Base-by-base conservation (phyloP, 2,797 vertebrate species). In the Gephyroberyx darwinii region DNA sequence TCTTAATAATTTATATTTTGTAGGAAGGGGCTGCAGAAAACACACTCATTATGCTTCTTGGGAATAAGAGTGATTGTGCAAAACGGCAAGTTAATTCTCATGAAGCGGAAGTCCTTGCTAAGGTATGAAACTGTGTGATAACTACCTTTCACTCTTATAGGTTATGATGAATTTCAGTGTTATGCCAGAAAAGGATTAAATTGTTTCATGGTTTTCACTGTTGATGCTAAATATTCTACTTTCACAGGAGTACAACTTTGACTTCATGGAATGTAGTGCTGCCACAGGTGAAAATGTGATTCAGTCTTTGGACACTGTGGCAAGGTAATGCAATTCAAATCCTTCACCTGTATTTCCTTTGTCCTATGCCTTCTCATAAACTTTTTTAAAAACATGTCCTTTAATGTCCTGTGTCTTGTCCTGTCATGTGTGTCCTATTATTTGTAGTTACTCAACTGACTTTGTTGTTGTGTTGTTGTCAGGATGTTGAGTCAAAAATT, bases 181-280 rank as follows among this genome's bases (percentile, higher is more conserved):
- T 58, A 48, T 35, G 5, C 0, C 13, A 50, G 39, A 20, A 48
- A 54, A 30, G 10, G 41, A 55, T 5, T 2, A 5, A 19, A 20
- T 8, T 2, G 0, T 16, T 59, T 0, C 26, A 39, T 12, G 7
- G 61, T 75, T 4, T 54, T 66, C 12, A 51, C 37, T 37, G 47
- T 17, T 80, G 26, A 81, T 30, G 2, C 1, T 22, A 31, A 4
- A 19, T 22, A 5, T 31, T 74, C 31, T 31, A 7, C 33, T 37
- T 7, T 48, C 22, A 55, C 85, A 99, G 98, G 96, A 97, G 73
- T 92, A 95, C 75, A 92, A 92, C 47, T 87, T 95, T 61, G 71
- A 84, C 65, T 99, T 99, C 72, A 92, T 91, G 2, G 97, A 99
- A 87, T 98, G 97, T 82, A 99, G 98, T 0, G 97, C 95, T 51